Percentiles rank a stretch among this genome's conserved stretches.
Conservation (phyloP, 2,888 invertebrate genomes). For the Abrostola tripartita region DNA sequence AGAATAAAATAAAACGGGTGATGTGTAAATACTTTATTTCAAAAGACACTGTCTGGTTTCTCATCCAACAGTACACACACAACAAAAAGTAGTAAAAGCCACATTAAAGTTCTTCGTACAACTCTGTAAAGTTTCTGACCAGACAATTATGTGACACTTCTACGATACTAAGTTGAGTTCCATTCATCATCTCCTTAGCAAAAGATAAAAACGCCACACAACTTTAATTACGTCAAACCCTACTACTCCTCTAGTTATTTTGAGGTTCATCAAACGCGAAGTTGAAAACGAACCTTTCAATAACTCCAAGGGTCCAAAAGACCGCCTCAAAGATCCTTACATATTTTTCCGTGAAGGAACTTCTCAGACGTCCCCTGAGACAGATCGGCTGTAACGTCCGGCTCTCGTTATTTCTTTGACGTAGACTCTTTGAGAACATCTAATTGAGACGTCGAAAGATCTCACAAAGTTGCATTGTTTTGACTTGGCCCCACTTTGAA, state of each 20-base stretch:
- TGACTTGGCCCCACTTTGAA: slow-evolving; percentile 35
- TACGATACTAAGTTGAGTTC: neutral
- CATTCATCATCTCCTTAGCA: neutral
- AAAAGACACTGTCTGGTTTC: too few species aligned
- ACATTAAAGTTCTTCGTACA: neutral
- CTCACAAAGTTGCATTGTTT: slow-evolving; percentile 60
- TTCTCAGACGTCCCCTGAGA: slow-evolving; percentile 55
- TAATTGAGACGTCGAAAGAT: slow-evolving; percentile 61
- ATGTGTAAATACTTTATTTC: too few species aligned
- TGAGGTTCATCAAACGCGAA: slow-evolving; percentile 21
- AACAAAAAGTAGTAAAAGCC: too few species aligned
- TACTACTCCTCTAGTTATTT: slow-evolving; percentile 13
- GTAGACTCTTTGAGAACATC: slow-evolving; percentile 58
- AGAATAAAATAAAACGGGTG: too few species aligned
- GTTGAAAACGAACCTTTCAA: slow-evolving; percentile 34
- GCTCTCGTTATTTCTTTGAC: slow-evolving; percentile 73
- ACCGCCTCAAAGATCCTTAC: slow-evolving; percentile 36
- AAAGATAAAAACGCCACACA: slow-evolving; percentile 1
- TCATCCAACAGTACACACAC: too few species aligned
- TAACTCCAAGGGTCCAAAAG: slow-evolving; percentile 33
- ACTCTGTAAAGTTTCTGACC: neutral
- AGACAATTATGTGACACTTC: neutral
- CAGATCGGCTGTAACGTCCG: slow-evolving; percentile 66
- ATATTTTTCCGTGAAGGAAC: slow-evolving; percentile 54
- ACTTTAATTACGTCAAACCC: slow-evolving; percentile 3